Evolutionary conservation across 2,888 invertebrate genomes (phyloP).

Genomic region (Esperia sulphurella): DNA sequence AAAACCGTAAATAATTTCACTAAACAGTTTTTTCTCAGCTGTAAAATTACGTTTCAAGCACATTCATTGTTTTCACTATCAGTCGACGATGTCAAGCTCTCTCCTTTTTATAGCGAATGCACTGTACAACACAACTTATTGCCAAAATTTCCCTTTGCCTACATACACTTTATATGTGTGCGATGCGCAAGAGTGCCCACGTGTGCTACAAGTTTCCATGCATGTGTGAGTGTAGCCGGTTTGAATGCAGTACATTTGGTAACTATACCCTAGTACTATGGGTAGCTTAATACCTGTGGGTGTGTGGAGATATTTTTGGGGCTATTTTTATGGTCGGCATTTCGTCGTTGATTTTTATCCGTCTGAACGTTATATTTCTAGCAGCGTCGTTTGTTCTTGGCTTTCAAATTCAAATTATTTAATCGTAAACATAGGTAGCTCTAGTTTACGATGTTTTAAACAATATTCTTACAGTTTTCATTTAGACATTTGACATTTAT

Average conservation of each 20-base stretch:
- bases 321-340: conserved; percentile 4
- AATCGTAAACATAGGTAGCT: no score
- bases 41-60: no score
- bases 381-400: no score
- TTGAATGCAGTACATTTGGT: conserved; percentile 53
- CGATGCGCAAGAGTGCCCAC: conserved; percentile 25
- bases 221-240: conserved; percentile 58
- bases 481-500: no score
- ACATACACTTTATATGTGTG: conserved; percentile 20
- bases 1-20: no score
- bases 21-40: no score
- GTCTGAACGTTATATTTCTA: no score
- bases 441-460: no score
- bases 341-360: background rate
- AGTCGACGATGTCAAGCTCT: no score
- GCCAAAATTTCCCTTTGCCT: conserved; percentile 76
- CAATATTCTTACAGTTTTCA: no score
- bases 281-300: conserved; percentile 45
- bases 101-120: conserved; percentile 20
- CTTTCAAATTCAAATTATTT: no score
- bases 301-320: conserved; percentile 33
- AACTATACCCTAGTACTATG: conserved; percentile 37
- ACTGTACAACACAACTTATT: conserved; percentile 51
- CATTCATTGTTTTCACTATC: no score
- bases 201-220: conserved; percentile 18